These are phyloP conservation scores for Drosophila demipolita DNA, from an alignment of 2,888 invertebrate genomes.

Conservation along the genomic window DNA sequence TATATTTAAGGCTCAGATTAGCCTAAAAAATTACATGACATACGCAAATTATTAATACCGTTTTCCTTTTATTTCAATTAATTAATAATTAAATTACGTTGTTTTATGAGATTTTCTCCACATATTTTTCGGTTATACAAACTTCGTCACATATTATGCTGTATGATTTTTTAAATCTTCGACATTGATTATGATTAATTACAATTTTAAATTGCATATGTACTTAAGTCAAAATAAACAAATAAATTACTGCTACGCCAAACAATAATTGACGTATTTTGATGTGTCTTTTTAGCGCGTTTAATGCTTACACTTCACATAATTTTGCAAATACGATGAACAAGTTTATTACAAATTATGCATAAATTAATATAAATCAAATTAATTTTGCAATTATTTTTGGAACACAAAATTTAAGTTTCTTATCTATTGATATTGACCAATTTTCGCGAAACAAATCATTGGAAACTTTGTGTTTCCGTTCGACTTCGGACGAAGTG, in stretches of 20 bases:
- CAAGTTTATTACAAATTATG: conserved; percentile 13
- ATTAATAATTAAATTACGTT: not conserved
- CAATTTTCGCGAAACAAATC: conserved; percentile 21
- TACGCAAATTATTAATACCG: not conserved
- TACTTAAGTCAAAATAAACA: conserved; percentile 1
- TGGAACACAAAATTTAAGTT: not conserved
- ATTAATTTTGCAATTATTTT: not conserved
- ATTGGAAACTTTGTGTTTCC: conserved; percentile 13
- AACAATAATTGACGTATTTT: conserved; percentile 23
- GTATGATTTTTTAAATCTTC: not conserved
- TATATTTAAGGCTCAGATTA: not conserved
- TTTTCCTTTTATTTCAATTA: not conserved
- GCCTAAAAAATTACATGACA: not conserved
- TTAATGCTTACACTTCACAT: conserved; percentile 26
- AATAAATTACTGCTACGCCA: conserved; percentile 25
- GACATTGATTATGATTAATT: conserved; percentile 2
- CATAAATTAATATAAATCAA: conserved; percentile 4
- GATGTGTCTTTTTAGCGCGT: conserved; percentile 26
- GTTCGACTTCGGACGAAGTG: conserved; percentile 32
- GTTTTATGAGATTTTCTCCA: conserved; percentile 1
- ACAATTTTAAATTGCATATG: not conserved
- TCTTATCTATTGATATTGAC: conserved; percentile 1
- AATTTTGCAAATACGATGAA: not conserved
- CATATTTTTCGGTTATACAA: not conserved
- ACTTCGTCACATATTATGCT: not conserved